phyloP scores from a whole-genome alignment of 1,140 invertebrate genomes.

The Temnothorax nylanderi region DNA sequence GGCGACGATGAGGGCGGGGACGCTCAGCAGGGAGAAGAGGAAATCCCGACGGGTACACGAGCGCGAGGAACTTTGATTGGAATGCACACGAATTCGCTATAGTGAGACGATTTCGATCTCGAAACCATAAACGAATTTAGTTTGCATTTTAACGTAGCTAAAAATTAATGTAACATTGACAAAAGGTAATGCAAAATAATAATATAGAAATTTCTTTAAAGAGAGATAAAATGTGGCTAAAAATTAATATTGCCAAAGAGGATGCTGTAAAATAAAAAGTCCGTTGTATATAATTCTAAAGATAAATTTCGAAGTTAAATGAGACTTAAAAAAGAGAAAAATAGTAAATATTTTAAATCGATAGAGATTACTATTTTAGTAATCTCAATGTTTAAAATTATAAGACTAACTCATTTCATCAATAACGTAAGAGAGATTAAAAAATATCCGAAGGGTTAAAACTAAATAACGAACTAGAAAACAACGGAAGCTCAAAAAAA shows the following conservation, averaged over 20 bases:
- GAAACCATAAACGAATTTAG: neutral
- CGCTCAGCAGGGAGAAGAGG: constrained; percentile 24
- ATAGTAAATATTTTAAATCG: neutral
- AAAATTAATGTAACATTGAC: neutral
- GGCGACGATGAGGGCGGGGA: constrained; percentile 43
- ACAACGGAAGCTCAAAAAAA: constrained; percentile 26
- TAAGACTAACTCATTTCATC: neutral
- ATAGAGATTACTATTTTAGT: neutral
- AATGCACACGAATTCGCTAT: constrained; percentile 31
- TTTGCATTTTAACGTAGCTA: neutral
- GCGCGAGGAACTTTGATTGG: constrained; percentile 49
- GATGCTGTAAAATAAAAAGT: neutral
- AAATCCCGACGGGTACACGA: constrained; percentile 28
- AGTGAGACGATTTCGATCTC: constrained; percentile 19
- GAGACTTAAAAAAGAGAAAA: neutral
- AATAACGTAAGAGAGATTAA: neutral
- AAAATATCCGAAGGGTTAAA: neutral
- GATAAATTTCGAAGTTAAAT: neutral
- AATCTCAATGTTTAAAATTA: neutral
- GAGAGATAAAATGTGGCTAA: neutral
- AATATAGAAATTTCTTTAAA: neutral
- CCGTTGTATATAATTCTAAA: neutral
- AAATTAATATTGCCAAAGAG: neutral
- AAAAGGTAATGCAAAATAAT: neutral
- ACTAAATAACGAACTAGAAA: neutral